Base-by-base conservation (phyloP, 2,113 vertebrate genomes). In the Cygnus buccinator region DNA sequence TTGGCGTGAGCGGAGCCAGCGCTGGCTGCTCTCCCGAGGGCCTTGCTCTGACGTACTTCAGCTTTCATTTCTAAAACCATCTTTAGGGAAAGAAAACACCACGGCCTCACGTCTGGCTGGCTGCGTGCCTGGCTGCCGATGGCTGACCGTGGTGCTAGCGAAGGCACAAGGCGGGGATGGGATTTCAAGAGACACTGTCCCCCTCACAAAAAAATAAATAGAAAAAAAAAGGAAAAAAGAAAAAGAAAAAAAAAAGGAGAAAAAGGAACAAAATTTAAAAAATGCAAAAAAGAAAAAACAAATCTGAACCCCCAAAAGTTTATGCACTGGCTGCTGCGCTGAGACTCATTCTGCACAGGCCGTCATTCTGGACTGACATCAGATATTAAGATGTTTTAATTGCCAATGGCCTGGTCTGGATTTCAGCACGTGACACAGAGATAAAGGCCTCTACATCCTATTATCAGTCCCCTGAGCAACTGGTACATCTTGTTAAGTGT, bases 331-430 rank as follows among this genome's bases (percentile, higher is more conserved):
- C 39, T 90, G 61, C 76, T 88, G 86, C 65, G 21, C 39, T 33
- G 68, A 67, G 75, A 11, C 75, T 93, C 25, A 9, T 67, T 86
- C 81, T 81, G 76, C 46, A 78, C 46, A 68, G 46, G 57, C 76
- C 54, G 67, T 44, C 20, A 2, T 48, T 48, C 21, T 54, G 72
- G 79, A 33, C 41, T 84, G 76, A 63, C 58, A 78, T 92, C 82
- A 92, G 82, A 46, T 71, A 57, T 78, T 59, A 74, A 92, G 72
- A 78, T 3, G 33, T 93, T 95, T 90, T 78, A 95, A 89, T 93
- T 96, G 88, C 90, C 93, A 90, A 94, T 81, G 79, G 57, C 76
- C 72, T 46, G 68, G 75, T 93, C 90, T 92, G 90, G 85, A 80
- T 95, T 92, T 96, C 95, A 90, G 77, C 1, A 25, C 4, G 4